Evolutionary conservation across 1,140 invertebrate species (phyloP).

Genomic region (Pectinophora gossypiella): DNA sequence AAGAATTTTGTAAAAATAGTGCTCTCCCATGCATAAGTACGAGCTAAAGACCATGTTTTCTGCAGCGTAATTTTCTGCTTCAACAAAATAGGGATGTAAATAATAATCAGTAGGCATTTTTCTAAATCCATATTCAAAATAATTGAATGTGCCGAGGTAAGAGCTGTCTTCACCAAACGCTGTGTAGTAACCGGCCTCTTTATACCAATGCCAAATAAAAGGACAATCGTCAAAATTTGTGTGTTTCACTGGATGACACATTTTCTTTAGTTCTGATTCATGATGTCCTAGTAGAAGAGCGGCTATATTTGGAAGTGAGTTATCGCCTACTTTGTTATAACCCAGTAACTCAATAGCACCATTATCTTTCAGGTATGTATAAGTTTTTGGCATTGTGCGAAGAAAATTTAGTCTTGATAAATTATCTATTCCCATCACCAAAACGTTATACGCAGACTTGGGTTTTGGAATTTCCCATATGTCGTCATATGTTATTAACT

Average conservation of each 20-base stretch:
- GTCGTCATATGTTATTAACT: slow-evolving; percentile 11
- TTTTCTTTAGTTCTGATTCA: slow-evolving; percentile 70
- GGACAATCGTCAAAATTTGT: slow-evolving; percentile 77
- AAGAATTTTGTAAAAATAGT: slow-evolving; percentile 67
- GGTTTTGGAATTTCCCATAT: background rate
- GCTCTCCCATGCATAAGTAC: slow-evolving; percentile 75
- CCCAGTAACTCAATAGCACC: slow-evolving; percentile 82
- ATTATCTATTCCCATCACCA: slow-evolving; percentile 90
- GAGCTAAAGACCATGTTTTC: background rate
- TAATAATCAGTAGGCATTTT: slow-evolving; percentile 87
- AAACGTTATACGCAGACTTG: slow-evolving; percentile 74
- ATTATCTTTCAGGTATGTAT: slow-evolving; percentile 76
- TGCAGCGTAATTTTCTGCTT: slow-evolving; percentile 39
- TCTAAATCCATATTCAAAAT: slow-evolving; percentile 83
- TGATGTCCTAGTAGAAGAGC: slow-evolving; percentile 82
- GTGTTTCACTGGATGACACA: slow-evolving; percentile 75
- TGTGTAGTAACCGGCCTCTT: slow-evolving; percentile 83
- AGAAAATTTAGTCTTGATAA: slow-evolving; percentile 90
- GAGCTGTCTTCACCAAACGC: slow-evolving; percentile 84
- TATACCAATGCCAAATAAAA: slow-evolving; percentile 88
- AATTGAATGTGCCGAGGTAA: slow-evolving; percentile 80
- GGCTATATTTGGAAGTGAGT: slow-evolving; percentile 88
- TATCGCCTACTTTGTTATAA: slow-evolving; percentile 88
- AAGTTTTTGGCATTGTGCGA: slow-evolving; percentile 85
- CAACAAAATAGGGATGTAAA: slow-evolving; percentile 80